These are phyloP conservation scores for Byasa hedistus DNA, from an alignment of 2,888 invertebrate genomes.

Conservation along the genomic window DNA sequence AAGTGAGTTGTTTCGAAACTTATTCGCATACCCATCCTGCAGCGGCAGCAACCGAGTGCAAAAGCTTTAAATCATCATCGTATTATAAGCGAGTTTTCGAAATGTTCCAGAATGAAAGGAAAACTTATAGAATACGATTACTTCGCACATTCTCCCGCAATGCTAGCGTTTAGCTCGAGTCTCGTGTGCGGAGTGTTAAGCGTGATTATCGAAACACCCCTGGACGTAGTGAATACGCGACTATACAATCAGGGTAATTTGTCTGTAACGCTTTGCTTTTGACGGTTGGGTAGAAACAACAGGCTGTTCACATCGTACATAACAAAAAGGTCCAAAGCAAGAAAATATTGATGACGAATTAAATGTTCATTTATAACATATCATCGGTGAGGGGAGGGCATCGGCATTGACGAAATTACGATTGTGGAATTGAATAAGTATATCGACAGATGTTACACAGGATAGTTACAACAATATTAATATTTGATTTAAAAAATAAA, in stretches of 20 bases:
- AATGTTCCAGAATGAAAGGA: slow-evolving; percentile 64
- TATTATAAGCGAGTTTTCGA: slow-evolving; percentile 28
- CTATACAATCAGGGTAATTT: slow-evolving; percentile 91
- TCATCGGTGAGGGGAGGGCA: too few species aligned
- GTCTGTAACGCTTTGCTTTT: slow-evolving; percentile 14
- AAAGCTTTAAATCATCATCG: not conserved
- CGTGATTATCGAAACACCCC: slow-evolving; percentile 89
- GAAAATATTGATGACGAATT: not conserved
- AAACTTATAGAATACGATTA: slow-evolving; percentile 50
- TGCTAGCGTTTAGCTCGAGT: slow-evolving; percentile 85
- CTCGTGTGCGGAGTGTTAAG: slow-evolving; percentile 88
- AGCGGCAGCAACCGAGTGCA: too few species aligned
- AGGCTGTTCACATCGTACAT: not conserved
- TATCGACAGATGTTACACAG: too few species aligned
- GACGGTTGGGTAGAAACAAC: not conserved
- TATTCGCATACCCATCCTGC: too few species aligned
- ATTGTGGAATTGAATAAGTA: too few species aligned
- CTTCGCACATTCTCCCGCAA: slow-evolving; percentile 77
- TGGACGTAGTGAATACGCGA: slow-evolving; percentile 91
- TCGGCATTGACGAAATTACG: too few species aligned
- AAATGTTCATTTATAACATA: not conserved
- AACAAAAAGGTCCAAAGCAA: too few species aligned
- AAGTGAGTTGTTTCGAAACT: too few species aligned
- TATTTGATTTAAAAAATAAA: too few species aligned
- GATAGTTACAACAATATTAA: too few species aligned